These are phyloP conservation scores for Anthopleura xanthogrammica DNA, from an alignment of 92 coral and sea anemone species.

Conservation along the genomic window DNA sequence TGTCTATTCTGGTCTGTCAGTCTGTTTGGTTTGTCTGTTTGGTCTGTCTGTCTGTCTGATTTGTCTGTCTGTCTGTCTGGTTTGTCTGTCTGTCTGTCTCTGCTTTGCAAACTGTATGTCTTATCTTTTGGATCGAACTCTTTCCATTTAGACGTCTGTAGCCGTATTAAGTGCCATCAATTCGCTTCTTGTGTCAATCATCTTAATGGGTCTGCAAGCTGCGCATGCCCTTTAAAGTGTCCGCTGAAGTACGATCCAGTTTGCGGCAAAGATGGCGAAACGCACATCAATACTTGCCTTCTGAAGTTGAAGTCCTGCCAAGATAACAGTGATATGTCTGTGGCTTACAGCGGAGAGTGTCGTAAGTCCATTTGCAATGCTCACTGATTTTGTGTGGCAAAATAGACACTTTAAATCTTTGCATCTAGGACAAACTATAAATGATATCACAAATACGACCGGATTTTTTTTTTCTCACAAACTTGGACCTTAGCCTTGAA, in stretches of 20 bases:
- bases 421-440: too few relatives aligned
- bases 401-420: too few relatives aligned
- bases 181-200: conserved; percentile 52
- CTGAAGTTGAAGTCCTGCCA: conserved; percentile 53
- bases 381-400: neutral
- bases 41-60: too few relatives aligned
- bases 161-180: conserved; percentile 48
- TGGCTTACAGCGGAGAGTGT: conserved; percentile 59
- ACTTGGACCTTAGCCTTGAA: too few relatives aligned
- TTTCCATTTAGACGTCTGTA: conserved; percentile 47
- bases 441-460: too few relatives aligned
- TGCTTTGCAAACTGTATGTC: neutral
- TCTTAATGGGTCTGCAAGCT: conserved; percentile 56
- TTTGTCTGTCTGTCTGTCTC: neutral
- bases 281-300: conserved; percentile 58
- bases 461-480: too few relatives aligned
- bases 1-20: neutral
- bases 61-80: neutral
- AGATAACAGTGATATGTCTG: conserved; percentile 27
- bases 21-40: too few relatives aligned
- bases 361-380: conserved; percentile 47
- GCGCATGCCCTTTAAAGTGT: conserved; percentile 52
- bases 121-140: neutral
- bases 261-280: conserved; percentile 56
- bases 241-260: conserved; percentile 51